Evolutionary conservation across 2,113 vertebrate genomes (phyloP).

Genomic region (Anarhynchus alexandrinus): DNA sequence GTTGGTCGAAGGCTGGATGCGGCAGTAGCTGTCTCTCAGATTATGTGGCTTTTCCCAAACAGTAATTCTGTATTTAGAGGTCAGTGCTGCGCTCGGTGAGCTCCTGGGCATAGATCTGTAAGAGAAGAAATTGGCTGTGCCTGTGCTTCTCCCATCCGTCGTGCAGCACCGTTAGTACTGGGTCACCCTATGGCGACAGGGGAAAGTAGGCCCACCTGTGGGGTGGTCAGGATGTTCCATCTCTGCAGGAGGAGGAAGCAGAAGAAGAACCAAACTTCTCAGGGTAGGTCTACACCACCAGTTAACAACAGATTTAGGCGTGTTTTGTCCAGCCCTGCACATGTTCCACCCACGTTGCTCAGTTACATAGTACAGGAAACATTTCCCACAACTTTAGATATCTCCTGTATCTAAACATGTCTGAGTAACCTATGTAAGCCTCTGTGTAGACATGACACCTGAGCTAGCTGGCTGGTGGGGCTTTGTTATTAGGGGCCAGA

Average conservation of each 20-base stretch:
- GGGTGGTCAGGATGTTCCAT: not conserved
- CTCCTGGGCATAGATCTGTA: not conserved
- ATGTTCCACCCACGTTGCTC: not conserved
- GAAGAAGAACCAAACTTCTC: not conserved
- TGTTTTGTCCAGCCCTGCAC: not conserved
- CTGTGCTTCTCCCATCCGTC: not conserved
- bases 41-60: not conserved
- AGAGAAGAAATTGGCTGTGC: not conserved
- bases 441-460: not conserved
- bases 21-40: not conserved
- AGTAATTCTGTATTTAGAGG: not conserved
- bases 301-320: not conserved
- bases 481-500: not conserved
- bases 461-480: not conserved
- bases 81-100: not conserved
- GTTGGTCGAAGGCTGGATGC: not conserved
- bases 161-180: not conserved
- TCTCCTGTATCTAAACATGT: not conserved
- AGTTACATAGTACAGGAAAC: not conserved
- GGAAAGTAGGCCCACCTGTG: not conserved
- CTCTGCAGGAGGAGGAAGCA: not conserved
- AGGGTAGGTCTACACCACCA: not conserved
- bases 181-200: not conserved
- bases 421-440: not conserved
- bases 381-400: not conserved